phyloP scores from a whole-genome alignment of 64 coral and sea anemone species.

The Montipora capricornis region DNA sequence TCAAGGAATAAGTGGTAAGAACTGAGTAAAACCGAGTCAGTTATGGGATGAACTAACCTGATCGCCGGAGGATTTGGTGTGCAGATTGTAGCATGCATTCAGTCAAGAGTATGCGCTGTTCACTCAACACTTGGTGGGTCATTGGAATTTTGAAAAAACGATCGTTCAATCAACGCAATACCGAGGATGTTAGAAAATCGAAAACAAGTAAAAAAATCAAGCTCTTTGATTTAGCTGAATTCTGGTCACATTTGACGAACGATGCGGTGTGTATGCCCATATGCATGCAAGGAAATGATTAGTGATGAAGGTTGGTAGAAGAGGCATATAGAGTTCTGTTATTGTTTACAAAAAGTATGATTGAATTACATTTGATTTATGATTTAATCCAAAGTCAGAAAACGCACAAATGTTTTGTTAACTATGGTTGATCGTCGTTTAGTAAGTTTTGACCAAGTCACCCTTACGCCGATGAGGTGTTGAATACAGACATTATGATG shows the following conservation, averaged over 20 bases:
- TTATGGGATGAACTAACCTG: not conserved
- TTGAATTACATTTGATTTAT: slow-evolving; percentile 43
- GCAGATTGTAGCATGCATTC: not conserved
- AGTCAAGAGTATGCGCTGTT: not conserved
- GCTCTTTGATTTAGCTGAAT: not conserved
- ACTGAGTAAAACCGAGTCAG: not conserved
- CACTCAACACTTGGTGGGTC: not conserved
- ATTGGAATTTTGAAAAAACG: not conserved
- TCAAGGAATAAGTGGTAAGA: not conserved
- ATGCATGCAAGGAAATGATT: not conserved
- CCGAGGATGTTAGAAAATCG: not conserved
- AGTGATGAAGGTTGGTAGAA: not conserved
- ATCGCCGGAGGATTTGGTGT: not conserved
- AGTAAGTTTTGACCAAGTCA: not conserved
- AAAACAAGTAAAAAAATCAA: not conserved
- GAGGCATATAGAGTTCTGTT: not conserved
- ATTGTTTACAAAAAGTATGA: not conserved
- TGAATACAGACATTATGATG: too few species aligned
- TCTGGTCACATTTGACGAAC: not conserved
- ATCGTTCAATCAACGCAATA: not conserved
- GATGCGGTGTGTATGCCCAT: not conserved
- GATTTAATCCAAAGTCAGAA: slow-evolving; percentile 2
- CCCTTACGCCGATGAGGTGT: not conserved
- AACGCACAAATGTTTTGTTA: not conserved
- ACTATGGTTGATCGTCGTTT: not conserved